Evolutionary conservation across 2,113 vertebrate genomes (phyloP).

Genomic region (Dasypus novemcinctus): DNA sequence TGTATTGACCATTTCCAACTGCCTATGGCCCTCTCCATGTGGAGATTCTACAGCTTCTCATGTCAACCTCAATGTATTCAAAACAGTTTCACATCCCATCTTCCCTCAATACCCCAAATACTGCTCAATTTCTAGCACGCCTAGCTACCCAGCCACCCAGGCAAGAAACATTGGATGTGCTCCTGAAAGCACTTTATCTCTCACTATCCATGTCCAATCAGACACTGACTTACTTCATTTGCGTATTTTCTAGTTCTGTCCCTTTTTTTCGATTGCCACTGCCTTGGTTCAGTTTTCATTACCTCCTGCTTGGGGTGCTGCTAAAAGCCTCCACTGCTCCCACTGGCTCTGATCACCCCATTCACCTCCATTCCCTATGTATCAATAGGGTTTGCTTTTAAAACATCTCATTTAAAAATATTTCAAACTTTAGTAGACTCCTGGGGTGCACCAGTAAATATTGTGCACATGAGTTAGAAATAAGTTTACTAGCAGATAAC

Average conservation of each 20-base stretch:
- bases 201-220: background rate
- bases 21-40: background rate
- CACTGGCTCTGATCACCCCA: background rate
- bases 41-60: background rate
- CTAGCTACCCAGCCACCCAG: background rate
- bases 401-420: background rate
- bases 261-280: background rate
- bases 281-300: background rate
- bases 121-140: background rate
- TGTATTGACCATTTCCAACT: background rate
- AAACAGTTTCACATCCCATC: background rate
- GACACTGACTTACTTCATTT: background rate
- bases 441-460: background rate
- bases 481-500: slow-evolving; percentile 11
- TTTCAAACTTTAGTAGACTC: background rate
- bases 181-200: background rate
- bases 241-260: background rate
- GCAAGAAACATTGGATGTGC: background rate
- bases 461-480: background rate
- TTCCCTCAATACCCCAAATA: background rate
- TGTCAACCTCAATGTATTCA: background rate
- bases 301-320: background rate
- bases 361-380: background rate
- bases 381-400: background rate
- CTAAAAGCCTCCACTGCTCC: background rate